A percentile compares a stretch with the other conserved stretches of the same genome.
Conservation (phyloP, 1,140 invertebrate genomes). For the Camponotus pennsylvanicus region DNA sequence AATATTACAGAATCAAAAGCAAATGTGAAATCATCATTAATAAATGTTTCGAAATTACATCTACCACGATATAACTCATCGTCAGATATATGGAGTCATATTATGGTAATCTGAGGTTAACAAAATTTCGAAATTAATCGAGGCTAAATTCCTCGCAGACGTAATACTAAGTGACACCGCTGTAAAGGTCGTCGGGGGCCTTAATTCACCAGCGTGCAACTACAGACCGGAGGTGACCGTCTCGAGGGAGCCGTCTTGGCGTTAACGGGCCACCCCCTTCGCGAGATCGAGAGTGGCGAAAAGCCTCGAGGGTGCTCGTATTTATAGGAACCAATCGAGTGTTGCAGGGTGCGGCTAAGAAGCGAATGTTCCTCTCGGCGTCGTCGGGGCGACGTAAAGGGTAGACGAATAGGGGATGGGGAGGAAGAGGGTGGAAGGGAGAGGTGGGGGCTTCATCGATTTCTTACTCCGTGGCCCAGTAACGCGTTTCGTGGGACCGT, state of each 20-base stretch:
- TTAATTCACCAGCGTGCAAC: slow-evolving; percentile 40
- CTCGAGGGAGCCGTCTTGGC: slow-evolving; percentile 18
- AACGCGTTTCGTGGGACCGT: slow-evolving; percentile 76
- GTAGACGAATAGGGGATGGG: slow-evolving; percentile 25
- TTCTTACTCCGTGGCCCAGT: slow-evolving; percentile 84
- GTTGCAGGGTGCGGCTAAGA: slow-evolving; percentile 80
- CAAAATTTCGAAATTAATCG: slow-evolving; percentile 44
- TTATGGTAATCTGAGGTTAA: not conserved
- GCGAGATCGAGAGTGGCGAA: slow-evolving; percentile 16
- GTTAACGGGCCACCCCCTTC: slow-evolving; percentile 38
- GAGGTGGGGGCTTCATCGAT: slow-evolving; percentile 84
- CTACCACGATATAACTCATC: not conserved
- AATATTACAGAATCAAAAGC: not conserved
- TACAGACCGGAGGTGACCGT: slow-evolving; percentile 8
- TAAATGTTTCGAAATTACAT: not conserved
- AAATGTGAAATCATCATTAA: not conserved
- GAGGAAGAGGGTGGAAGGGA: slow-evolving; percentile 26
- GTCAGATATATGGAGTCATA: not conserved
- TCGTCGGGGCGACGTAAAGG: slow-evolving; percentile 56
- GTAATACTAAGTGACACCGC: not conserved
- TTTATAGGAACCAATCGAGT: slow-evolving; percentile 73
- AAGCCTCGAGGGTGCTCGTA: slow-evolving; percentile 59
- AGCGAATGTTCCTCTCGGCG: slow-evolving; percentile 74
- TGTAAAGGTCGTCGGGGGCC: not conserved
- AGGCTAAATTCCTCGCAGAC: not conserved